Evolutionary conservation across 2,797 vertebrate genomes (phyloP).

Genomic region (Ibycter americanus): DNA sequence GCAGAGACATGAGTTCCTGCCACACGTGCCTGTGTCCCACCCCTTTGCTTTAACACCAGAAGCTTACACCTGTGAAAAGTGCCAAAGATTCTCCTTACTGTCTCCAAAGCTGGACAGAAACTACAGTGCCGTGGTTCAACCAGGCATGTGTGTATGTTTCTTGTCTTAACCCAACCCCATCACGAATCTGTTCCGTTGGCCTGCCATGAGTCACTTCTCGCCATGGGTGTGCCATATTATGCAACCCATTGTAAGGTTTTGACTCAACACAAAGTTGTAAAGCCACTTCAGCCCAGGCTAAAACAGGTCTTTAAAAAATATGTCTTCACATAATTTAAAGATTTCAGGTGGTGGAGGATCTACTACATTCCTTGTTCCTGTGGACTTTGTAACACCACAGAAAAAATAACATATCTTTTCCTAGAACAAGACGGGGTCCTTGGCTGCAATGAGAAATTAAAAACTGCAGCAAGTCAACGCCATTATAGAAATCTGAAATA

Average conservation of each 20-base stretch:
- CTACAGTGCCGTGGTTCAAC: background rate
- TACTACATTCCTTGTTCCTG: background rate
- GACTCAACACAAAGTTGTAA: background rate
- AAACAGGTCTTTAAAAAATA: background rate
- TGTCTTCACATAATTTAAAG: background rate
- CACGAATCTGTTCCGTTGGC: background rate
- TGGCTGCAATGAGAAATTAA: background rate
- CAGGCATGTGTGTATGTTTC: background rate
- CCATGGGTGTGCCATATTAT: background rate
- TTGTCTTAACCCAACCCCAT: background rate
- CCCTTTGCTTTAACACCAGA: background rate
- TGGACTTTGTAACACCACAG: background rate
- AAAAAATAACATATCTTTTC: background rate
- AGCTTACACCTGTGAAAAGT: background rate
- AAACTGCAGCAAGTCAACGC: background rate
- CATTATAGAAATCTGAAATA: background rate
- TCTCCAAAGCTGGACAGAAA: background rate
- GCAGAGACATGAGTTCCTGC: background rate
- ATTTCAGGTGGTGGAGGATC: background rate
- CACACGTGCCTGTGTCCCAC: background rate
- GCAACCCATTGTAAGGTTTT: background rate
- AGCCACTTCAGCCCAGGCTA: background rate
- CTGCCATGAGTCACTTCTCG: background rate
- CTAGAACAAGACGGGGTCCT: background rate
- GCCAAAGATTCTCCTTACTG: background rate